phyloP scores from a whole-genome alignment of 2,888 invertebrate genomes.

The Myopa testacea region DNA sequence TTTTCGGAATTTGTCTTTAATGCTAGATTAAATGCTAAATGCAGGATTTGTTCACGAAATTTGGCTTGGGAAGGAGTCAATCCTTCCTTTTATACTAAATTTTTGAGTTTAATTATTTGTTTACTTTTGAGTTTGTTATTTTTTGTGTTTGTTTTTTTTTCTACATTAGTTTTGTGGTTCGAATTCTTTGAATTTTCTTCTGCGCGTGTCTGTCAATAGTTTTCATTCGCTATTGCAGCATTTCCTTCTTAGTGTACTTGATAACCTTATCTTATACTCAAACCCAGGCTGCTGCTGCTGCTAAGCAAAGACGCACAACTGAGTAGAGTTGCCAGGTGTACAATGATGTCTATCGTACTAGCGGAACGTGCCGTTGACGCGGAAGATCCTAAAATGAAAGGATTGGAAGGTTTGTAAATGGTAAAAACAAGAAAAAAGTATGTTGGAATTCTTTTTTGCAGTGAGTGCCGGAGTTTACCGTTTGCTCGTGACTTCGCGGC shows the following conservation, averaged over 20 bases:
- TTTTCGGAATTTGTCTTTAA: background rate
- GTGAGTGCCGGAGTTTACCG: slow-evolving; percentile 67
- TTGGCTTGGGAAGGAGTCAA: slow-evolving; percentile 61
- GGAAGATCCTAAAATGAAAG: slow-evolving; percentile 37
- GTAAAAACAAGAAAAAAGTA: background rate
- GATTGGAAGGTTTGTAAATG: background rate
- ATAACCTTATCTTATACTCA: slow-evolving; percentile 40
- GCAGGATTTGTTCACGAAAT: slow-evolving; percentile 49
- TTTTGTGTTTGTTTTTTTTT: background rate
- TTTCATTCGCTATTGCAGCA: no score
- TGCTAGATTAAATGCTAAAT: slow-evolving; percentile 41
- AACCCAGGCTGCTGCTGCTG: slow-evolving; percentile 25
- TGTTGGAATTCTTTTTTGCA: background rate
- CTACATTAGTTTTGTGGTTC: background rate
- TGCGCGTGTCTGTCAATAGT: background rate
- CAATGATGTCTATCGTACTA: slow-evolving; percentile 33
- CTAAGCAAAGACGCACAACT: slow-evolving; percentile 34
- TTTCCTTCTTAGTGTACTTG: background rate
- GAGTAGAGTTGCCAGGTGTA: slow-evolving; percentile 37
- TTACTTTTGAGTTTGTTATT: background rate
- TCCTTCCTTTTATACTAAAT: slow-evolving; percentile 42
- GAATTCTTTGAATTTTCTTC: background rate
- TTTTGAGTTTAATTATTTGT: slow-evolving; percentile 17
- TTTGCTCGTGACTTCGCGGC: slow-evolving; percentile 76
- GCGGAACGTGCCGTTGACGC: slow-evolving; percentile 7